A percentile compares a stretch with the other conserved stretches of the same genome.
Conservation (phyloP, 2,113 vertebrate species). For the Mobula hypostoma region DNA sequence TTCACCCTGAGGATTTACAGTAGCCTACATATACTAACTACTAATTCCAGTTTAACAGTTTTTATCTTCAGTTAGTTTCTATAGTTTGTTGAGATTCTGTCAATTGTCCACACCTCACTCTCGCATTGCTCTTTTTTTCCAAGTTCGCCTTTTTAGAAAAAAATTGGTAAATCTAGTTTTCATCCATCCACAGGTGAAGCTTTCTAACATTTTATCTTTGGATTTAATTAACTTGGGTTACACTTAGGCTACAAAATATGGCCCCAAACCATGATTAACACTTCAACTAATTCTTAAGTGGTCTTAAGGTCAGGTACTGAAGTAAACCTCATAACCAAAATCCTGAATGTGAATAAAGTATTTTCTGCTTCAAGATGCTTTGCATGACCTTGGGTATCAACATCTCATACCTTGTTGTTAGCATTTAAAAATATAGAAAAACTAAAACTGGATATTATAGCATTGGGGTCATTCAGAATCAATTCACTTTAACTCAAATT, state of each 20-base stretch:
- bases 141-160: no score
- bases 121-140: no score
- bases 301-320: background rate
- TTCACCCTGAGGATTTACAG: no score
- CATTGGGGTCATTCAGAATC: background rate
- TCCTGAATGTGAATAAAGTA: background rate
- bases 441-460: background rate
- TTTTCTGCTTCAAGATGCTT: background rate
- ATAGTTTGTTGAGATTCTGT: no score
- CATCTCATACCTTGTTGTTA: background rate
- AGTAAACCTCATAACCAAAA: background rate
- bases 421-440: background rate
- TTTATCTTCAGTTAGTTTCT: no score
- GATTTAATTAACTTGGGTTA: no score
- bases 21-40: no score
- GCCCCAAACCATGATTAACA: background rate
- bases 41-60: no score
- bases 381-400: background rate
- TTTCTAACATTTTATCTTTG: no score
- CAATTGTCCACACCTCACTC: no score
- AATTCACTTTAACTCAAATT: background rate
- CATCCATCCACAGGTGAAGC: no score
- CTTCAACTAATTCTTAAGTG: background rate
- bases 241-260: background rate
- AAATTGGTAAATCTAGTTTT: no score